These are phyloP conservation scores for Drosophila mayri DNA, from an alignment of 1,140 invertebrate genomes.

Conservation along the genomic window DNA sequence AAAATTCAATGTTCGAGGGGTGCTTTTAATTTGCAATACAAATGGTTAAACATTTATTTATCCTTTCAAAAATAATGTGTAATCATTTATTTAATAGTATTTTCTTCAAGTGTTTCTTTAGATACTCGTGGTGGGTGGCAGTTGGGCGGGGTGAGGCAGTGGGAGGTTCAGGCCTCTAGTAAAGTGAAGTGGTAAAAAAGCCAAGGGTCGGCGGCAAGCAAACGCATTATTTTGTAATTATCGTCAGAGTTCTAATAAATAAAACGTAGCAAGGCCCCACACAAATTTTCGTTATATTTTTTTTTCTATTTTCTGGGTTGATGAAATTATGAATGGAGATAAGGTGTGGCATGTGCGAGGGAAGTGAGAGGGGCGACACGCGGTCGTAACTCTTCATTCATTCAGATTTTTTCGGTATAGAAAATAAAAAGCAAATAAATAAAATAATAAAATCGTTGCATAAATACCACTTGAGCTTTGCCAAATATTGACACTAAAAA, in stretches of 20 bases:
- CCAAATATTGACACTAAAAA: constrained; percentile 3
- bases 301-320: constrained; percentile 64
- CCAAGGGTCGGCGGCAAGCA: constrained; percentile 37
- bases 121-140: constrained; percentile 51
- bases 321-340: constrained; percentile 83
- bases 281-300: constrained; percentile 47
- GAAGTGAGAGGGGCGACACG: background rate
- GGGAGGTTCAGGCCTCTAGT: background rate
- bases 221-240: constrained; percentile 84
- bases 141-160: constrained; percentile 2
- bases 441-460: background rate
- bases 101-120: constrained; percentile 49
- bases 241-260: constrained; percentile 83
- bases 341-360: constrained; percentile 64
- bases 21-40: background rate
- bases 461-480: constrained; percentile 1
- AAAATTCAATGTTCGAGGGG: background rate
- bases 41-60: background rate
- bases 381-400: constrained; percentile 19
- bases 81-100: background rate
- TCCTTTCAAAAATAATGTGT: background rate
- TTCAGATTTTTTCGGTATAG: background rate
- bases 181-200: constrained; percentile 34
- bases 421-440: constrained; percentile 8
- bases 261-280: constrained; percentile 62